Base-by-base conservation (phyloP, 2,797 vertebrate genomes). In the Megaceryle alcyon region DNA sequence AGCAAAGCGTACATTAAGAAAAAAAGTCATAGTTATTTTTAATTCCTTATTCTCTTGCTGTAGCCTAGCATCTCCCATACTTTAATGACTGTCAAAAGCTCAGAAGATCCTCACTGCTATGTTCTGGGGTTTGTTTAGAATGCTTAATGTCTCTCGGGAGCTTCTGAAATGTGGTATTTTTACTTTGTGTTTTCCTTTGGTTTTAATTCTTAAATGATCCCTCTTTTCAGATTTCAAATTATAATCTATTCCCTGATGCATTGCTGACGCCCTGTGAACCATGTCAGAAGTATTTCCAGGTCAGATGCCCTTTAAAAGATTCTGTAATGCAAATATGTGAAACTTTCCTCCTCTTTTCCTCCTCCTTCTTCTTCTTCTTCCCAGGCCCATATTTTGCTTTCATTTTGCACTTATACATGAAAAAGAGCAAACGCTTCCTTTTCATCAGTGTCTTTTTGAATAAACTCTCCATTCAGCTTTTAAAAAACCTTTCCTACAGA, bases 251-350 rank as follows among this genome's bases (percentile, higher is more conserved):
- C 97, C 98, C 97, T 97, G 98, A 94, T 95, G 96, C 96, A 91
- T 95, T 98, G 98, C 97, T 97, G 98, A 98, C 91, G 86, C 88
- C 97, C 96, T 22, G 96, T 92, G 97, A 98, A 90, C 98, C 98
- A 98, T 98, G 98, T 98, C 98, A 97, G 98, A 98, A 98, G 97
- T 98, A 97, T 98, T 98, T 97, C 97, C 98, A 98, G 98, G 98
- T 98, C 96, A 98, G 98, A 98, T 77, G 95, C 64, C 90, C 94
- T 98, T 98, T 96, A 91, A 85, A 75, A 86, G 97, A 90, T 97
- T 97, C 94, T 92, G 95, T 84, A 97, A 57, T 86, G 57, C 56
- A 94, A 96, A 94, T 96, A 93, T 68, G 37, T 95, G 59, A 96
- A 94, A 75, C 63, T 92, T 82, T 49, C 29, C 10, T 78, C 60